A percentile compares a stretch with the other conserved stretches of the same genome.
Conservation (phyloP, 2,797 vertebrate species). For the Oryzias dopingdopingensis region DNA sequence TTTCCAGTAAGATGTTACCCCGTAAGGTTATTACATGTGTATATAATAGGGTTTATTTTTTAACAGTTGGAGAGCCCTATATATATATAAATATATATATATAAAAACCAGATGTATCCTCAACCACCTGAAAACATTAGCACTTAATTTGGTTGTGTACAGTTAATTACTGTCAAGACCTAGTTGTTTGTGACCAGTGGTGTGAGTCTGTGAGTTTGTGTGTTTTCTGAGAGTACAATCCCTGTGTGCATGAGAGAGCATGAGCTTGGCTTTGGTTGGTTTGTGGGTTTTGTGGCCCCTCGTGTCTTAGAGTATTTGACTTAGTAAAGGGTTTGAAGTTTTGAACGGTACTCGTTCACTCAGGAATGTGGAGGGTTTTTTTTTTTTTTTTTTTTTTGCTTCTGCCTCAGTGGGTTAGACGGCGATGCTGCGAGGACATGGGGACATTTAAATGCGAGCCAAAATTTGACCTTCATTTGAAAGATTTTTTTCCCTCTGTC, state of each 20-base stretch:
- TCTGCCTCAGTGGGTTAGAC: slow-evolving; percentile 74
- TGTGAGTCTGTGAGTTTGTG: slow-evolving; percentile 58
- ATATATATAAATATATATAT: no score
- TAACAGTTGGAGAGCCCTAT: slow-evolving; percentile 73
- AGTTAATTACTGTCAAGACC: slow-evolving; percentile 74
- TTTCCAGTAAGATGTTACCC: slow-evolving; percentile 72
- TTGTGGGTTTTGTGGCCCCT: slow-evolving; percentile 40
- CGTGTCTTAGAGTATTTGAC: slow-evolving; percentile 72
- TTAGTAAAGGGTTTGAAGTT: slow-evolving; percentile 72
- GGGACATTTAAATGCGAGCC: slow-evolving; percentile 22
- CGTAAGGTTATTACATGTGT: slow-evolving; percentile 53
- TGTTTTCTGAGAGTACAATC: slow-evolving; percentile 59
- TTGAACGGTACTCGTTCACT: slow-evolving; percentile 76
- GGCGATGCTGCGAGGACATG: slow-evolving; percentile 58
- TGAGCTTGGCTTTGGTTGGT: slow-evolving; percentile 29
- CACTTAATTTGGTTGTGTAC: slow-evolving; percentile 79
- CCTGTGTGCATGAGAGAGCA: slow-evolving; percentile 45
- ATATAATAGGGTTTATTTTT: slow-evolving; percentile 79
- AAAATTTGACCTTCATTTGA: slow-evolving; percentile 36
- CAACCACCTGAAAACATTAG: slow-evolving; percentile 69
- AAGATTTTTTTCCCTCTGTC: neutral
- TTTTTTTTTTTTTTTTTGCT: slow-evolving; percentile 36
- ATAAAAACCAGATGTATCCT: slow-evolving; percentile 66
- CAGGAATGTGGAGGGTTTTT: slow-evolving; percentile 72
- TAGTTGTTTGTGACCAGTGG: slow-evolving; percentile 68